Percentiles rank a stretch among this genome's conserved stretches.
phyloP scores from a whole-genome alignment of 2,888 invertebrate species.

The Caenorhabditis sp. region DNA sequence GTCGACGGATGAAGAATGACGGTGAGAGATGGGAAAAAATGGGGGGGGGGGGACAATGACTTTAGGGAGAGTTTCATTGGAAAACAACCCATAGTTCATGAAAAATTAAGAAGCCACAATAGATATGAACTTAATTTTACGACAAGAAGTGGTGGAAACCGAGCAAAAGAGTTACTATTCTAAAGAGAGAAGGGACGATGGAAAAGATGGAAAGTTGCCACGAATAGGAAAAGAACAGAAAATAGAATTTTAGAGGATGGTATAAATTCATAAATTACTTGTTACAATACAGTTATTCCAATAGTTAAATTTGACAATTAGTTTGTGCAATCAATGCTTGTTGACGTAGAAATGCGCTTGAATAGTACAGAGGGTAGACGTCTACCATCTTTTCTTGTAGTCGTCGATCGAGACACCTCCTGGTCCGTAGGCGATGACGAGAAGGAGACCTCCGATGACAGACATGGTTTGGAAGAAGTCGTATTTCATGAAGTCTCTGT shows the following conservation, averaged over 20 bases:
- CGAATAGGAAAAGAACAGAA: constrained; percentile 4
- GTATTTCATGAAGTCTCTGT: constrained; percentile 99
- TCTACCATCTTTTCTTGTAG: constrained; percentile 97
- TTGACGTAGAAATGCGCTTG: constrained; percentile 46
- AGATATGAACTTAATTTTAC: constrained; percentile 53
- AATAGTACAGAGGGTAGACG: constrained; percentile 4
- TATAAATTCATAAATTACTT: constrained; percentile 33
- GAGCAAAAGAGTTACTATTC: constrained; percentile 39
- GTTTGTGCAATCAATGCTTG: constrained; percentile 43
- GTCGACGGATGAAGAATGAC: constrained; percentile 19
- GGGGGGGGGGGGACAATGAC: neutral
- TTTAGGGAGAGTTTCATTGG: constrained; percentile 32
- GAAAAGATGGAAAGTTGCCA: neutral
- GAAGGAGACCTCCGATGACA: constrained; percentile 95
- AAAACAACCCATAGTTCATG: constrained; percentile 60
- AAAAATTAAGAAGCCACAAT: constrained; percentile 33
- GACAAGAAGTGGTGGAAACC: constrained; percentile 52
- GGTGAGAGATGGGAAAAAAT: constrained; percentile 3
- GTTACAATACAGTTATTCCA: neutral
- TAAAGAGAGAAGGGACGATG: constrained; percentile 5
- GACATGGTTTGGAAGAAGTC: constrained; percentile 98
- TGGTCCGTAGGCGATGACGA: constrained; percentile 98
- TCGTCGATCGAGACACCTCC: constrained; percentile 99
- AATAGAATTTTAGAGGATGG: neutral
- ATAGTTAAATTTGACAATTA: no score